Evolutionary conservation across 2,888 invertebrate species (phyloP).

Genomic region (Drosophila percnosoma): DNA sequence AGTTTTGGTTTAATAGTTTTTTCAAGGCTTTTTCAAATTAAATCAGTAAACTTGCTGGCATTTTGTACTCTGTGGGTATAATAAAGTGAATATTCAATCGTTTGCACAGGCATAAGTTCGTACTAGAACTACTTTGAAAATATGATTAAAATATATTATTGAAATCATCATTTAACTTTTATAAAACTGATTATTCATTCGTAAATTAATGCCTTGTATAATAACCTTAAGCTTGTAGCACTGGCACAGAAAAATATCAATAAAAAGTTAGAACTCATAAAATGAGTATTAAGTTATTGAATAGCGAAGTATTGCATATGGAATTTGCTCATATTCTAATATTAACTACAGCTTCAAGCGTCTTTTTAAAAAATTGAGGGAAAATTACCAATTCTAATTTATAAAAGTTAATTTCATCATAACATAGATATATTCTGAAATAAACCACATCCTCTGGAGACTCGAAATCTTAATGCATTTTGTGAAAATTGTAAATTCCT

Average conservation of each 20-base stretch:
- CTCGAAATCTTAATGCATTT: neutral
- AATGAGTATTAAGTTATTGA: neutral
- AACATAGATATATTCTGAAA: neutral
- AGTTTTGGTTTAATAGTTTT: neutral
- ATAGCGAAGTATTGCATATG: neutral
- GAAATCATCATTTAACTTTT: neutral
- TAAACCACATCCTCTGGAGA: neutral
- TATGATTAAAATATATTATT: neutral
- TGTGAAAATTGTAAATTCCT: neutral
- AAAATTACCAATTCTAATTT: neutral
- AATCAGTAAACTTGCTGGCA: neutral
- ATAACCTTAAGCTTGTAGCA: neutral
- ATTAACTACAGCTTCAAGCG: neutral
- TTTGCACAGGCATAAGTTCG: neutral
- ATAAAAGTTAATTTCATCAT: neutral
- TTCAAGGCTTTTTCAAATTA: neutral
- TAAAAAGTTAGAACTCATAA: neutral
- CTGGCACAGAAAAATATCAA: neutral
- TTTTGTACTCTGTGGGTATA: neutral
- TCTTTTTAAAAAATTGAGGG: neutral
- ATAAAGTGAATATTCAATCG: too few relatives aligned
- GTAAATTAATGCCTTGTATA: neutral
- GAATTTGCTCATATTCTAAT: neutral
- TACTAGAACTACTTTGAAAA: neutral
- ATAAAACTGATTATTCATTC: neutral